Percentiles rank a stretch among this genome's conserved stretches.
phyloP scores from a whole-genome alignment of 2,888 invertebrate genomes.

The Gymnoscelis rufifasciata region DNA sequence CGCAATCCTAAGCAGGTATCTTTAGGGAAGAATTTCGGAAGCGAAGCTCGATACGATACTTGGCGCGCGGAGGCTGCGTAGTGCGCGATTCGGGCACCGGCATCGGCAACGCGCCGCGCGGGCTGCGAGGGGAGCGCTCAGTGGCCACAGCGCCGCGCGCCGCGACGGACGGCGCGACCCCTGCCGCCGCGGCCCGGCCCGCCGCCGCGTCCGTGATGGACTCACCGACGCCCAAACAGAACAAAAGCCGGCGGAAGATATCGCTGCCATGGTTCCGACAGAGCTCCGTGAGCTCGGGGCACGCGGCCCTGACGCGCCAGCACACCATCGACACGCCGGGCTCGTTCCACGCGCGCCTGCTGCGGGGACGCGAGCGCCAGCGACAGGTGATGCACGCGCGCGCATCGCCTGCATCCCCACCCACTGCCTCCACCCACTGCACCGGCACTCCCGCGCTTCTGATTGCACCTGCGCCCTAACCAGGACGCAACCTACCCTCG shows the following conservation, averaged over 20 bases:
- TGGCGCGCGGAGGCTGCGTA: slow-evolving; percentile 63
- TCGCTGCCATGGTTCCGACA: slow-evolving; percentile 94
- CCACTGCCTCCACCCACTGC: slow-evolving; percentile 33
- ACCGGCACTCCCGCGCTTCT: slow-evolving; percentile 35
- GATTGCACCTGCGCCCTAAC: slow-evolving; percentile 12
- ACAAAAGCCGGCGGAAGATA: slow-evolving; percentile 89
- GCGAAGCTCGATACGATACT: slow-evolving; percentile 64
- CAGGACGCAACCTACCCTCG: slow-evolving; percentile 2
- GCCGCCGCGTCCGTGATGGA: slow-evolving; percentile 51
- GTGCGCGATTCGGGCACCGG: slow-evolving; percentile 49
- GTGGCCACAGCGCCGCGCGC: slow-evolving; percentile 56
- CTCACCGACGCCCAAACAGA: slow-evolving; percentile 63
- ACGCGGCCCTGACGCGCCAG: slow-evolving; percentile 88
- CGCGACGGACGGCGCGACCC: slow-evolving; percentile 58
- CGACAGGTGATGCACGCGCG: slow-evolving; percentile 62
- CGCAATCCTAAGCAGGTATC: slow-evolving; percentile 63
- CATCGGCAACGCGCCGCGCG: slow-evolving; percentile 41
- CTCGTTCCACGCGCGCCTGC: slow-evolving; percentile 87
- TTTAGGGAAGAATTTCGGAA: slow-evolving; percentile 56
- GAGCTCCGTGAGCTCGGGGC: slow-evolving; percentile 85
- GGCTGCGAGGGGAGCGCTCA: slow-evolving; percentile 42
- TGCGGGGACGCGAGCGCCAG: slow-evolving; percentile 81
- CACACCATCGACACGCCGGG: slow-evolving; percentile 95
- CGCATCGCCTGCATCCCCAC: slow-evolving; percentile 32
- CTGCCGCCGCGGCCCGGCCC: slow-evolving; percentile 47